A percentile compares a stretch with the other conserved stretches of the same genome.
Conservation (phyloP, 1,140 invertebrate genomes). For the Macrostomum lignano region DNA sequence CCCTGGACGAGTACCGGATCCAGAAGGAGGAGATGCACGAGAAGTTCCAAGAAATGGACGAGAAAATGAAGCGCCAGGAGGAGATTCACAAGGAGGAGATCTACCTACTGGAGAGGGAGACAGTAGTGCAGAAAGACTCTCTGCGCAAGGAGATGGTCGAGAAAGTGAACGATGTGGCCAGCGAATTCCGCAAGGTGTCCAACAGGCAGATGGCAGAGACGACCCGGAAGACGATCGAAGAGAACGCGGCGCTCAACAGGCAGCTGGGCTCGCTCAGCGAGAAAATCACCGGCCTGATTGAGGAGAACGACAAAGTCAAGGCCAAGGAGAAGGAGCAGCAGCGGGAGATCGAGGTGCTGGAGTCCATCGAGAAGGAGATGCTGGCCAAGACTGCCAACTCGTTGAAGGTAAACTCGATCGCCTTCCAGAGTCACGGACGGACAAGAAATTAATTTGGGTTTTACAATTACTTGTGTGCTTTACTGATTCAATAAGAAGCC, state of each 20-base stretch:
- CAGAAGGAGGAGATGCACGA: constrained; percentile 49
- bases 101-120: constrained; percentile 48
- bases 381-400: not conserved
- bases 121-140: constrained; percentile 37
- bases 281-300: constrained; percentile 23
- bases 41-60: constrained; percentile 49
- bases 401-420: not conserved
- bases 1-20: constrained; percentile 52
- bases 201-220: constrained; percentile 53
- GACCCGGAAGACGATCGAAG: constrained; percentile 43
- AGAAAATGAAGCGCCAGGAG: constrained; percentile 42
- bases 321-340: not conserved
- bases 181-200: constrained; percentile 50
- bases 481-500: too few relatives aligned
- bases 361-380: constrained; percentile 1
- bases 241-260: constrained; percentile 25
- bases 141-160: constrained; percentile 56
- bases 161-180: constrained; percentile 42
- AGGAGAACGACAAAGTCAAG: constrained; percentile 11
- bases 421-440: too few relatives aligned
- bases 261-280: constrained; percentile 26
- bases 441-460: too few relatives aligned
- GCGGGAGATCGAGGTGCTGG: not conserved
- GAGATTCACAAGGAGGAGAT: constrained; percentile 41
- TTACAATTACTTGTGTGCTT: too few relatives aligned